Evolutionary conservation across 1,140 invertebrate genomes (phyloP).

Genomic region (Mamestra configurata): DNA sequence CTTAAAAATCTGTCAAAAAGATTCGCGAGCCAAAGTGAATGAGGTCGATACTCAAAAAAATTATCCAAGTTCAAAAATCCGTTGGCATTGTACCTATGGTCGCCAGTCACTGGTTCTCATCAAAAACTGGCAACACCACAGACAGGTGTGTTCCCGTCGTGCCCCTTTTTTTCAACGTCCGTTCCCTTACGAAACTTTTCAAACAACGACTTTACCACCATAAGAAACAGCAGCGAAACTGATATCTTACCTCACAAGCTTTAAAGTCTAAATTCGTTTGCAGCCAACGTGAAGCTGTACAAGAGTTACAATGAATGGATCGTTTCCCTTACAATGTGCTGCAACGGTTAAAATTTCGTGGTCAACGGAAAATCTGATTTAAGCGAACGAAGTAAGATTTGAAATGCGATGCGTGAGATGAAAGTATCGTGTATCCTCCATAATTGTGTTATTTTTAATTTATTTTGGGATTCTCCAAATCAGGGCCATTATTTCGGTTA

Average conservation of each 20-base stretch:
- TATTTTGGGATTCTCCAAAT: conserved; percentile 72
- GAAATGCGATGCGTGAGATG: conserved; percentile 49
- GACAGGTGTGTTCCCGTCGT: conserved; percentile 87
- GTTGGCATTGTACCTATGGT: conserved; percentile 72
- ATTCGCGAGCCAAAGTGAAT: conserved; percentile 46
- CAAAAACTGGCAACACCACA: conserved; percentile 87
- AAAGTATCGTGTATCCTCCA: conserved; percentile 58
- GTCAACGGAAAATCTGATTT: conserved; percentile 67
- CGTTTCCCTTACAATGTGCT: conserved; percentile 85
- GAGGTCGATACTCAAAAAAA: conserved; percentile 58
- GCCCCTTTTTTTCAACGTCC: conserved; percentile 87
- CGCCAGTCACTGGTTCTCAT: conserved; percentile 83
- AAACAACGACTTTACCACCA: conserved; percentile 61
- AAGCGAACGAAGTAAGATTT: conserved; percentile 57
- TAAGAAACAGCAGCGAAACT: conserved; percentile 36
- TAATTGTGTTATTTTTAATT: conserved; percentile 74
- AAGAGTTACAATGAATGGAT: conserved; percentile 85
- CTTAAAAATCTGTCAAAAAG: conserved; percentile 42
- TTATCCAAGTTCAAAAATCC: conserved; percentile 76
- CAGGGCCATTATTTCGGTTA: conserved; percentile 53
- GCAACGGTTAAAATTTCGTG: conserved; percentile 77
- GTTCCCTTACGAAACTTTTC: conserved; percentile 67
- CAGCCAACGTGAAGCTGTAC: conserved; percentile 57
- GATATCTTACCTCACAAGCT: neutral
- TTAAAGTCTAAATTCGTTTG: conserved; percentile 63